A percentile compares a stretch with the other conserved stretches of the same genome.
Conservation (phyloP, 1,140 invertebrate genomes). For the Pomacea maculata region DNA sequence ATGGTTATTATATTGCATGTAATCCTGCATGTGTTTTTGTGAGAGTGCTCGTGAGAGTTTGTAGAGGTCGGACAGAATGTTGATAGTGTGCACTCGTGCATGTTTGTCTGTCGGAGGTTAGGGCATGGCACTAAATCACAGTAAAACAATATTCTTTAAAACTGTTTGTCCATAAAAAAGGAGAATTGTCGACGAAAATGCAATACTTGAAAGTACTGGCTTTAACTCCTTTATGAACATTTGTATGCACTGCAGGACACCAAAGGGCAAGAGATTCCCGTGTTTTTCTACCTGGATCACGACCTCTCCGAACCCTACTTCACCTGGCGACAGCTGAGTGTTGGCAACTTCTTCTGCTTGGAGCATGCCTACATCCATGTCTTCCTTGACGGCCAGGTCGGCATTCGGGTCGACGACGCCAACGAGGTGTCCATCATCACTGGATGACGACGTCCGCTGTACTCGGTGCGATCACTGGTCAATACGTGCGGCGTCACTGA, state of each 20-base stretch:
- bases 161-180: too few species aligned
- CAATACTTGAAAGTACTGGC: neutral
- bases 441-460: too few species aligned
- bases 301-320: slow-evolving; percentile 32
- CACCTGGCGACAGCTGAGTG: slow-evolving; percentile 28
- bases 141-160: neutral
- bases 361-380: slow-evolving; percentile 31
- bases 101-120: neutral
- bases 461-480: too few species aligned
- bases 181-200: neutral
- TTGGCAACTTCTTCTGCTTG: slow-evolving; percentile 37
- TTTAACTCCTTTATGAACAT: neutral
- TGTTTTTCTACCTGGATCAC: slow-evolving; percentile 40
- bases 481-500: too few species aligned
- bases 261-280: slow-evolving; percentile 24
- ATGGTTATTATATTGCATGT: too few species aligned
- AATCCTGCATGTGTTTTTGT: too few species aligned
- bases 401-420: slow-evolving; percentile 32
- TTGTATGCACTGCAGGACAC: slow-evolving; percentile 26
- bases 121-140: neutral
- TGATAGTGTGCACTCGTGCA: too few species aligned
- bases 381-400: slow-evolving; percentile 34
- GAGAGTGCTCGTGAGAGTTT: too few species aligned
- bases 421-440: slow-evolving; percentile 24
- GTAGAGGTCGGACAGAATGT: too few species aligned